Percentiles rank a stretch among this genome's conserved stretches.
Conservation (phyloP, 1,140 invertebrate species). For the Aphidius ervi region DNA sequence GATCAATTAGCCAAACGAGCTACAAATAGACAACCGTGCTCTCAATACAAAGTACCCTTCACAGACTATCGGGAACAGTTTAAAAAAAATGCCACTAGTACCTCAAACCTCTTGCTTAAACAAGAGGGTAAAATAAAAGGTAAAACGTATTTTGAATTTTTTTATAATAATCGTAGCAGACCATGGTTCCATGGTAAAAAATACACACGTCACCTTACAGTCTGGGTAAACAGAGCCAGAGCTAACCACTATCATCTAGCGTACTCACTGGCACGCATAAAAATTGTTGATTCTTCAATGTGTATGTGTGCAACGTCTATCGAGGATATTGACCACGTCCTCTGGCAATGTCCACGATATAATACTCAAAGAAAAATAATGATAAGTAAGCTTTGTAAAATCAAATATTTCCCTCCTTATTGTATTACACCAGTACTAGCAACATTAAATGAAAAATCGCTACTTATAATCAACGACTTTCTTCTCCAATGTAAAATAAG, state of each 20-base stretch:
- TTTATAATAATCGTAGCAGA: constrained; percentile 6
- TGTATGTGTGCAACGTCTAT: constrained; percentile 10
- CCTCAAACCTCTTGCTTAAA: neutral
- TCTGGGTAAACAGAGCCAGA: constrained; percentile 20
- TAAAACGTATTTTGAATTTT: constrained; percentile 16
- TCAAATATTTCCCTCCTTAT: too few species aligned
- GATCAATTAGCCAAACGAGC: constrained; percentile 13
- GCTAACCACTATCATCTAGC: constrained; percentile 21
- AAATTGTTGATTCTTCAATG: constrained; percentile 7
- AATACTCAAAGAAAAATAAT: constrained; percentile 9
- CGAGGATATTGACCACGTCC: constrained; percentile 17
- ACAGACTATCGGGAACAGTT: constrained; percentile 12
- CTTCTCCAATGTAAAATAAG: too few species aligned
- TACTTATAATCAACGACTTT: too few species aligned
- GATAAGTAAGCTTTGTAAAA: too few species aligned
- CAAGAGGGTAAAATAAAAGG: constrained; percentile 3
- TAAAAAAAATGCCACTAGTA: constrained; percentile 14
- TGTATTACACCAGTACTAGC: too few species aligned
- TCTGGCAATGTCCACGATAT: constrained; percentile 17
- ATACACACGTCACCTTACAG: constrained; percentile 9
- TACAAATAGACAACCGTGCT: neutral
- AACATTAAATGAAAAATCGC: too few species aligned
- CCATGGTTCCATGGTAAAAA: constrained; percentile 14
- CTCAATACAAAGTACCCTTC: constrained; percentile 8
- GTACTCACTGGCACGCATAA: constrained; percentile 13